A percentile compares a stretch with the other conserved stretches of the same genome.
Evolutionary conservation across 1,140 invertebrate genomes (phyloP).

Genomic region (Drosophila micromelanica): DNA sequence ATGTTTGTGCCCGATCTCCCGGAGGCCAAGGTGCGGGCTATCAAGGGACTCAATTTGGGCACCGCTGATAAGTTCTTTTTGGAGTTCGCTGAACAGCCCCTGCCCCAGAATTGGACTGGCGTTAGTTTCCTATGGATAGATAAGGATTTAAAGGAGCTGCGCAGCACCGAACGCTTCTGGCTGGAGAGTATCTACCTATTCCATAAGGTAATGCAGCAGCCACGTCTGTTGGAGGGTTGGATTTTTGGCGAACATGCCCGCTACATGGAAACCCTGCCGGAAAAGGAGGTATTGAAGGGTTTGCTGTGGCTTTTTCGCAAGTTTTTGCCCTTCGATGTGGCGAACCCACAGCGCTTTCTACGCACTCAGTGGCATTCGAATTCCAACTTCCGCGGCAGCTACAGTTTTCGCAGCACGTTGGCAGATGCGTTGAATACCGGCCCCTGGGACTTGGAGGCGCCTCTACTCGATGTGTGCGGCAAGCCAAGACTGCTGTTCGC

Average conservation of each 20-base stretch:
- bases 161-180: conserved; percentile 85
- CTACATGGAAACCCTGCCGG: conserved; percentile 86
- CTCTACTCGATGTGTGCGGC: conserved; percentile 84
- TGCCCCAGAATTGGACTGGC: conserved; percentile 85
- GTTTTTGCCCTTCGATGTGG: conserved; percentile 62
- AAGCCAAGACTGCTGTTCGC: conserved; percentile 88
- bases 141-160: conserved; percentile 82
- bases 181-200: conserved; percentile 87
- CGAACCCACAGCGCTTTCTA: conserved; percentile 61
- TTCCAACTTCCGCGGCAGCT: conserved; percentile 88
- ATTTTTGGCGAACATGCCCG: conserved; percentile 86
- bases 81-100: conserved; percentile 88
- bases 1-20: conserved; percentile 88
- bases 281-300: conserved; percentile 85
- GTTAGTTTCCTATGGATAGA: conserved; percentile 86
- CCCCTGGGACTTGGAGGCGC: conserved; percentile 86
- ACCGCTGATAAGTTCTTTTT: conserved; percentile 91
- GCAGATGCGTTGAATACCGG: conserved; percentile 85
- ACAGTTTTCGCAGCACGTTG: conserved; percentile 88
- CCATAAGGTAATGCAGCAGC: conserved; percentile 87
- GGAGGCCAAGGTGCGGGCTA: conserved; percentile 86
- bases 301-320: conserved; percentile 85
- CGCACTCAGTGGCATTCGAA: conserved; percentile 88
- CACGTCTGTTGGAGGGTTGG: conserved; percentile 89
- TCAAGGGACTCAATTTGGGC: conserved; percentile 88